Base-by-base conservation (phyloP, 2,888 invertebrate species). In the Galerucella calmariensis region DNA sequence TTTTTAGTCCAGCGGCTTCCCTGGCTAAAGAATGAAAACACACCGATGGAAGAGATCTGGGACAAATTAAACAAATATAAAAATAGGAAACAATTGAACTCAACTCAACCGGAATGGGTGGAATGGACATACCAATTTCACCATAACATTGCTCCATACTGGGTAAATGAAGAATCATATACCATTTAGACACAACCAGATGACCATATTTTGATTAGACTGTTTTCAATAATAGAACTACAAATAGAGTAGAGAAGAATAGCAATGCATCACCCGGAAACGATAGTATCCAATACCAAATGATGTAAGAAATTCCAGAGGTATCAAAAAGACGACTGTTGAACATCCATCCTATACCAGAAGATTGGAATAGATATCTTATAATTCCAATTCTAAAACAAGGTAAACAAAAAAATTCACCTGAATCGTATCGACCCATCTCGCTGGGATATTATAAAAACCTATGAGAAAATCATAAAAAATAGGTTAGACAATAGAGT, bases 1-100 rank as follows among this genome's bases (percentile, higher is more conserved):
- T n/a, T n/a, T n/a, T n/a, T n/a, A n/a, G n/a, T n/a, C n/a, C n/a
- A n/a, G n/a, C n/a, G n/a, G n/a, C n/a, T n/a, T n/a, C n/a, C n/a
- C n/a, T n/a, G n/a, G n/a, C n/a, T n/a, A n/a, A n/a, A 67, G 11
- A 75, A 75, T 51, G 62, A 63, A 68, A 68, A 67, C 58, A 63
- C 68, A 10, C 71, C 67, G 12, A 62, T 67, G 10, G 67, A 56
- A 68, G 41, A 46, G 27, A 56, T 71, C 0, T 75, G 71, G 71
- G 5, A 35, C 46, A 75, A 63, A 27, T 51, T 75, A 24, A 71
- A 71, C 58, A 46, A 27, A 16, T 75, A 61, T 46, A 63, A 68
- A 44, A 67, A 71, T 44, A 71, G 68, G 46, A 62, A 59, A 56
- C n/a, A 66, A 62, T 53, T 20, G 14, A 46, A 35, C 20, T 56